A percentile compares a stretch with the other conserved stretches of the same genome.
Evolutionary conservation across 2,797 vertebrate species (phyloP).

Genomic region (Silurus lanzhouensis): DNA sequence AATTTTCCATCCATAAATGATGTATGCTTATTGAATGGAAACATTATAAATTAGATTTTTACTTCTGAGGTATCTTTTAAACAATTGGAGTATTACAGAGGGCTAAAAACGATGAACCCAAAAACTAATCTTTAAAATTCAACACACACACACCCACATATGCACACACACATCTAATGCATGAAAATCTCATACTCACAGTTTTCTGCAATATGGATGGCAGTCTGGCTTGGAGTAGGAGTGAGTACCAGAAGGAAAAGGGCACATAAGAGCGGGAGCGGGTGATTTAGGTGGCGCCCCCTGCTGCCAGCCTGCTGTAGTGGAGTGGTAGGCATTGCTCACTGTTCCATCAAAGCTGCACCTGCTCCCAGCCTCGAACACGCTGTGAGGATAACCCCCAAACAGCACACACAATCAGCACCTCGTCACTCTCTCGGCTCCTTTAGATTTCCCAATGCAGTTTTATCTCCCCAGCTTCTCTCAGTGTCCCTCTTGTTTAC

Average conservation of each 20-base stretch:
- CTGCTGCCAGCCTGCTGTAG: slow-evolving; percentile 77
- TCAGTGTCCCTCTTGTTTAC: slow-evolving; percentile 24
- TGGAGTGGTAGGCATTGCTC: slow-evolving; percentile 77
- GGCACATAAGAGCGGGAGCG: slow-evolving; percentile 56
- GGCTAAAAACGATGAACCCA: background rate
- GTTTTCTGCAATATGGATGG: slow-evolving; percentile 75
- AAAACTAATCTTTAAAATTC: background rate
- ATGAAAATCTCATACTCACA: slow-evolving; percentile 73
- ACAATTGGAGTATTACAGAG: background rate
- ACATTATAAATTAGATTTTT: background rate
- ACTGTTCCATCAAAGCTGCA: slow-evolving; percentile 78
- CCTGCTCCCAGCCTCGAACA: slow-evolving; percentile 69
- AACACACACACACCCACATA: slow-evolving; percentile 31
- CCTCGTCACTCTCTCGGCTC: slow-evolving; percentile 30
- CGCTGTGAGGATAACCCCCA: slow-evolving; percentile 47
- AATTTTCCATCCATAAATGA: background rate
- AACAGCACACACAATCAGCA: slow-evolving; percentile 47
- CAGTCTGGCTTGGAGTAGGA: slow-evolving; percentile 65
- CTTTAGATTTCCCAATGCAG: slow-evolving; percentile 21
- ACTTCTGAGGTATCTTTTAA: background rate
- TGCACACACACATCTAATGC: slow-evolving; percentile 1
- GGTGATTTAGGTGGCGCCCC: slow-evolving; percentile 69
- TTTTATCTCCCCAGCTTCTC: slow-evolving; percentile 10
- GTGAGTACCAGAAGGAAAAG: slow-evolving; percentile 65
- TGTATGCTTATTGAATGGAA: background rate